Evolutionary conservation across 2,797 vertebrate genomes (phyloP).

Genomic region (Distichodus sexfasciatus): DNA sequence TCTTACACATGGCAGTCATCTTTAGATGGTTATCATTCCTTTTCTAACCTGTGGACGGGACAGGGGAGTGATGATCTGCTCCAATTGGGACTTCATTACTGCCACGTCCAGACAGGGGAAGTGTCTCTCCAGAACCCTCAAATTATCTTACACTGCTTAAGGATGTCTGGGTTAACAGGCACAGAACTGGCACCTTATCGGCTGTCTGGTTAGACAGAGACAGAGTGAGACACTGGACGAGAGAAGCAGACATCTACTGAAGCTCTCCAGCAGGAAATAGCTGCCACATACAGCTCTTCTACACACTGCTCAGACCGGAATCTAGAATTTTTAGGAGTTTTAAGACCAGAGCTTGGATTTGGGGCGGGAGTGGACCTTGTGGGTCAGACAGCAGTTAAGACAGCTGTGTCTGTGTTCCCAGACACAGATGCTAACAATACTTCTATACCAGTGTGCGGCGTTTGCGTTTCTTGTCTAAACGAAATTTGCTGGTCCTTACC

Average conservation of each 20-base stretch:
- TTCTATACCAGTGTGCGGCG: constrained; percentile 10
- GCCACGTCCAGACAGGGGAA: background rate
- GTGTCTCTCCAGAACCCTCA: background rate
- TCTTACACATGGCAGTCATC: constrained; percentile 76
- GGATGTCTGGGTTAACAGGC: constrained; percentile 29
- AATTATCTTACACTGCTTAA: constrained; percentile 32
- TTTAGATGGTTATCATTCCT: constrained; percentile 77
- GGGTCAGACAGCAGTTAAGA: background rate
- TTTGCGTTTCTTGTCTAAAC: constrained; percentile 28
- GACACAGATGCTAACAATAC: constrained; percentile 1
- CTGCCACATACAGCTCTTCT: constrained; percentile 28
- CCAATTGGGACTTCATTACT: constrained; percentile 9
- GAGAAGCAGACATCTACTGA: background rate
- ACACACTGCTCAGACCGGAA: constrained; percentile 2
- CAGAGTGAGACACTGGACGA: background rate
- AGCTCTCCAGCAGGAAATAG: constrained; percentile 41
- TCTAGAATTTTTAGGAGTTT: constrained; percentile 16
- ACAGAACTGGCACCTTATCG: constrained; percentile 37
- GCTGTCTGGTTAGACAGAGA: constrained; percentile 32
- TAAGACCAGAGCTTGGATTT: background rate
- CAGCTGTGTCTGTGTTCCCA: constrained; percentile 3
- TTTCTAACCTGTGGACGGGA: constrained; percentile 69
- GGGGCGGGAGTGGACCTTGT: background rate
- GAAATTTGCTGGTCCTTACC: constrained; percentile 27
- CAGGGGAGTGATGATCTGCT: constrained; percentile 54